These are phyloP conservation scores for Hyperoplus immaculatus DNA, from an alignment of 2,797 vertebrate genomes.

Conservation along the genomic window DNA sequence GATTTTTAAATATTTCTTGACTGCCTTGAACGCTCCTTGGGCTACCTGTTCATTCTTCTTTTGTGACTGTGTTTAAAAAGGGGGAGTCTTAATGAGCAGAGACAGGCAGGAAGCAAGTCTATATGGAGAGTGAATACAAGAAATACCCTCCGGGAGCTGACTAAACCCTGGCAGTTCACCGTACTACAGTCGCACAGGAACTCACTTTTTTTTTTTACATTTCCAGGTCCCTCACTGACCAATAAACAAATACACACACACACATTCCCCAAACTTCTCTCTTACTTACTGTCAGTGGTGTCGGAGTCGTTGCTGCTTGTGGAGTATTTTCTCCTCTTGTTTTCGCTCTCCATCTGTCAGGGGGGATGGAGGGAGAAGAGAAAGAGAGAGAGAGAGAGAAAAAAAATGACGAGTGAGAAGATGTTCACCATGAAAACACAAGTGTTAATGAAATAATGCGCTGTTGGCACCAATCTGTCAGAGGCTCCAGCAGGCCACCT, in stretches of 20 bases:
- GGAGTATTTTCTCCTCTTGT: conserved; percentile 98
- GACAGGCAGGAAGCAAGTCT: conserved; percentile 30
- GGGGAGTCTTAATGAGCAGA: conserved; percentile 22
- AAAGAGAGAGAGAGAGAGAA: conserved; percentile 1
- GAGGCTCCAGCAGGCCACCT: conserved; percentile 44
- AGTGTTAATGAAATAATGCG: conserved; percentile 72
- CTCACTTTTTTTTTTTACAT: conserved; percentile 49
- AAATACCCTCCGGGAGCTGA: conserved; percentile 50
- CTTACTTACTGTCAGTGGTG: conserved; percentile 96
- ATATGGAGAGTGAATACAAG: conserved; percentile 37
- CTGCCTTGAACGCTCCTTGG: neutral
- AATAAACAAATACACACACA: conserved; percentile 15
- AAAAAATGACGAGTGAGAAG: conserved; percentile 69
- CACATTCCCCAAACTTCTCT: conserved; percentile 6
- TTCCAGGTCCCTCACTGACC: conserved; percentile 8
- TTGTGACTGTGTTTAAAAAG: conserved; percentile 20
- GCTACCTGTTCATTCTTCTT: neutral
- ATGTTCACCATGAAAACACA: conserved; percentile 73
- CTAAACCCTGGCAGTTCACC: conserved; percentile 32
- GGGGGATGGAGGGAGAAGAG: neutral
- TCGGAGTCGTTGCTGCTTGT: conserved; percentile 99
- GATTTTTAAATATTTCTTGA: neutral
- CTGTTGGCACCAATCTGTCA: conserved; percentile 72
- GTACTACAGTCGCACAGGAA: conserved; percentile 36
- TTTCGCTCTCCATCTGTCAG: conserved; percentile 94